Conservation (phyloP, 2,888 invertebrate genomes). For the Ommatoiulus sabulosus region DNA sequence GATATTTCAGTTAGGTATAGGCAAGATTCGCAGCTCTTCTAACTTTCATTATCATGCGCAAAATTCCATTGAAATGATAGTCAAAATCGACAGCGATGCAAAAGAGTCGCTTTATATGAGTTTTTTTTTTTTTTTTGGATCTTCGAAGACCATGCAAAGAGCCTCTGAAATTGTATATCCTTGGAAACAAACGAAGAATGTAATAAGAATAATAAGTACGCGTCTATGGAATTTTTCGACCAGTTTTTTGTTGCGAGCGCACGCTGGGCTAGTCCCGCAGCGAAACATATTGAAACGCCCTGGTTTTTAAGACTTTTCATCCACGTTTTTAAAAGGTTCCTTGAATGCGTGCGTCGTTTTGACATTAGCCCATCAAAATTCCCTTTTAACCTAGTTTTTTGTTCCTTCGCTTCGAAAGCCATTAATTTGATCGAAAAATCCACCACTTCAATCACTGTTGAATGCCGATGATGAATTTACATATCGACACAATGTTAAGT, state of each 20-base stretch:
- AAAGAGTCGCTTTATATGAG: background rate
- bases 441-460: background rate
- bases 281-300: conserved; percentile 19
- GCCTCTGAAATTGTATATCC: conserved; percentile 25
- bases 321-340: background rate
- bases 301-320: background rate
- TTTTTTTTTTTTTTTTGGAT: background rate
- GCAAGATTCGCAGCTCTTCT: background rate
- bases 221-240: background rate
- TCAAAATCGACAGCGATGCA: background rate
- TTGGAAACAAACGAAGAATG: conserved; percentile 36
- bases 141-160: background rate
- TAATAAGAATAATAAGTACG: conserved; percentile 4
- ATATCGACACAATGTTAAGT: background rate
- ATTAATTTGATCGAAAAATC: background rate
- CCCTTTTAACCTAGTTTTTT: background rate
- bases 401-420: background rate
- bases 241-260: background rate
- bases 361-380: background rate
- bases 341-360: background rate
- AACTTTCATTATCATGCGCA: conserved; percentile 20
- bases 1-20: conserved; percentile 12
- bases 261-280: background rate
- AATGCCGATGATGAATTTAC: background rate
- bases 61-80: conserved; percentile 32